A percentile compares a stretch with the other conserved stretches of the same genome.
phyloP scores from a whole-genome alignment of 2,797 vertebrate genomes.

The Mus caroli region DNA sequence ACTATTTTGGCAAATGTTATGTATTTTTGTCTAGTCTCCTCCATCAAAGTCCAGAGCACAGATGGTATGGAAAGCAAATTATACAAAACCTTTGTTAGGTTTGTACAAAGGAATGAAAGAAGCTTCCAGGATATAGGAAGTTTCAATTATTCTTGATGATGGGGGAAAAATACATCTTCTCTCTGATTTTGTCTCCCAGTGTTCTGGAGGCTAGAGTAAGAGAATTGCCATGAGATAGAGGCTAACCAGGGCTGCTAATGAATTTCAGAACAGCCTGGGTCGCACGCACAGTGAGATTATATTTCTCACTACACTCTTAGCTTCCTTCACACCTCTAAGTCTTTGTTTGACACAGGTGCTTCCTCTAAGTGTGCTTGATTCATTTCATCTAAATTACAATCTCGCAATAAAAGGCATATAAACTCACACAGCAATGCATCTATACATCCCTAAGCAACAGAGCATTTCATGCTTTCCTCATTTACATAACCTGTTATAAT shows the following conservation, averaged over 20 bases:
- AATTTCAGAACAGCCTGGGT: background rate
- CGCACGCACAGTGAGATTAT: background rate
- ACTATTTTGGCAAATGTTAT: slow-evolving; percentile 58
- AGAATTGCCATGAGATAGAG: background rate
- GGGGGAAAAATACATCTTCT: background rate
- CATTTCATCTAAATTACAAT: background rate
- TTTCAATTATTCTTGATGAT: background rate
- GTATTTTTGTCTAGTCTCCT: slow-evolving; percentile 68
- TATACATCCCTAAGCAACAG: background rate
- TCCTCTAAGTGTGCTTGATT: background rate
- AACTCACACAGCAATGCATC: background rate
- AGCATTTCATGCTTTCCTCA: background rate
- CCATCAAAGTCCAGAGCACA: slow-evolving; percentile 68
- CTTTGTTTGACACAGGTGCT: background rate
- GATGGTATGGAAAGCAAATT: slow-evolving; percentile 63
- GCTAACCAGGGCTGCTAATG: background rate
- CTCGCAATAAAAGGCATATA: background rate
- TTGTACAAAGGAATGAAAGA: background rate
- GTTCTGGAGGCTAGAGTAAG: background rate
- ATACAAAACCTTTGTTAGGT: slow-evolving; percentile 17
- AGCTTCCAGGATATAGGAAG: background rate
- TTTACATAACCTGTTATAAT: background rate
- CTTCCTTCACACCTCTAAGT: background rate
- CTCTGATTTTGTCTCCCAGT: background rate
- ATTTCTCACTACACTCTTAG: background rate